phyloP scores from a whole-genome alignment of 2,113 vertebrate genomes.

The Lepus europaeus region DNA sequence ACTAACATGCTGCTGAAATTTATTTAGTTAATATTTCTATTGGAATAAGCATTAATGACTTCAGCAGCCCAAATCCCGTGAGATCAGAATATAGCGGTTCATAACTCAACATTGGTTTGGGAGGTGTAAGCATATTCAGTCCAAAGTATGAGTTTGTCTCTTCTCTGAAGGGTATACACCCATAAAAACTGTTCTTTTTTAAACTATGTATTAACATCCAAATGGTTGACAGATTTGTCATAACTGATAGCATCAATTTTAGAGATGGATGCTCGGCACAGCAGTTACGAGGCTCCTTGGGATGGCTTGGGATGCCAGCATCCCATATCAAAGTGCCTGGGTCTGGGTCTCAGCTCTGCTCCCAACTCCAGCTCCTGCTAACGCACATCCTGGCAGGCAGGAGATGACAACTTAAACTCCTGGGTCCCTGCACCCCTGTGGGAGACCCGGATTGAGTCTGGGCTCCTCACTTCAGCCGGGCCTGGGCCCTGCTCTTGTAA shows the following conservation, averaged over 20 bases:
- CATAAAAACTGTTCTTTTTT: neutral
- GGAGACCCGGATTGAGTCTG: no score
- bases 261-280: no score
- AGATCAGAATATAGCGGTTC: neutral
- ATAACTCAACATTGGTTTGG: neutral
- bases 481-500: no score
- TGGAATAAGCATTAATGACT: slow-evolving; percentile 8
- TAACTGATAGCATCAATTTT: neutral
- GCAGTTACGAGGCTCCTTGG: no score
- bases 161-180: neutral
- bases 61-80: neutral
- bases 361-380: no score
- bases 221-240: neutral
- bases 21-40: slow-evolving; percentile 1
- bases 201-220: neutral
- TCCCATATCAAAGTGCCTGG: no score
- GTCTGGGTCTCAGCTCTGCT: no score
- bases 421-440: no score
- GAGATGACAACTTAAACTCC: no score
- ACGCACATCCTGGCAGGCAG: no score
- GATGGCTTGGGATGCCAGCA: no score
- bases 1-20: neutral
- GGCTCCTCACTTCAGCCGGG: no score
- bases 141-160: neutral
- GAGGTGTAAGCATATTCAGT: neutral